Evolutionary conservation across 2,113 vertebrate genomes (phyloP).

Genomic region (Odontesthes bonariensis): DNA sequence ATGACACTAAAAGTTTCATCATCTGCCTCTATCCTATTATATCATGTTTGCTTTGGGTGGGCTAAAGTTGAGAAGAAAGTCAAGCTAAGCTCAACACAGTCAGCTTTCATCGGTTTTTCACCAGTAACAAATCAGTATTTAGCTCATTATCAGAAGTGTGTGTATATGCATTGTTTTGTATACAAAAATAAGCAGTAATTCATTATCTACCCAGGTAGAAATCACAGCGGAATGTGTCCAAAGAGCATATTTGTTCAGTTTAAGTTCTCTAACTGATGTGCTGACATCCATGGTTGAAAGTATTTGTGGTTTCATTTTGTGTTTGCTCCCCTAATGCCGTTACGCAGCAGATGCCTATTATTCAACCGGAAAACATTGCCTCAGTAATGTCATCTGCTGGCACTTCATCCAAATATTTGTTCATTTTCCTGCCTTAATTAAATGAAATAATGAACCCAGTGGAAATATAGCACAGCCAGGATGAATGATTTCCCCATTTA

Average conservation of each 20-base stretch:
- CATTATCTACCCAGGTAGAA: slow-evolving; percentile 3
- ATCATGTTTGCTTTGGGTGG: slow-evolving; percentile 69
- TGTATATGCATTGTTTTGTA: background rate
- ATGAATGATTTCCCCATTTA: slow-evolving; percentile 71
- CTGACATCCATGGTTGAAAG: background rate
- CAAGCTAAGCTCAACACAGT: slow-evolving; percentile 43
- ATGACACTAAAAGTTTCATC: slow-evolving; percentile 78
- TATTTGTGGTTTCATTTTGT: slow-evolving; percentile 17
- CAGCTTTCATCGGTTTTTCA: slow-evolving; percentile 54
- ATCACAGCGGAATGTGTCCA: slow-evolving; percentile 8
- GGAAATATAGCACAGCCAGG: slow-evolving; percentile 54
- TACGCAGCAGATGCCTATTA: slow-evolving; percentile 54
- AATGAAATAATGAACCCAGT: slow-evolving; percentile 69
- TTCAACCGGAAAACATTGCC: slow-evolving; percentile 43
- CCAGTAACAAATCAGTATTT: slow-evolving; percentile 40
- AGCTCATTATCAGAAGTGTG: background rate
- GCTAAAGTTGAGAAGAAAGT: slow-evolving; percentile 55
- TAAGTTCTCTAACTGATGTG: slow-evolving; percentile 20
- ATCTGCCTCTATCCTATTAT: slow-evolving; percentile 69
- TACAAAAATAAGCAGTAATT: slow-evolving; percentile 28
- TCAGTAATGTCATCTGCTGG: slow-evolving; percentile 46
- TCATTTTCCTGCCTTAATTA: slow-evolving; percentile 55
- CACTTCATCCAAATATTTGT: slow-evolving; percentile 70
- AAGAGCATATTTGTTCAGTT: slow-evolving; percentile 9
- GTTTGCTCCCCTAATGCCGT: slow-evolving; percentile 28